Evolutionary conservation across 2,113 vertebrate genomes (phyloP).

Genomic region (Laticauda colubrina): DNA sequence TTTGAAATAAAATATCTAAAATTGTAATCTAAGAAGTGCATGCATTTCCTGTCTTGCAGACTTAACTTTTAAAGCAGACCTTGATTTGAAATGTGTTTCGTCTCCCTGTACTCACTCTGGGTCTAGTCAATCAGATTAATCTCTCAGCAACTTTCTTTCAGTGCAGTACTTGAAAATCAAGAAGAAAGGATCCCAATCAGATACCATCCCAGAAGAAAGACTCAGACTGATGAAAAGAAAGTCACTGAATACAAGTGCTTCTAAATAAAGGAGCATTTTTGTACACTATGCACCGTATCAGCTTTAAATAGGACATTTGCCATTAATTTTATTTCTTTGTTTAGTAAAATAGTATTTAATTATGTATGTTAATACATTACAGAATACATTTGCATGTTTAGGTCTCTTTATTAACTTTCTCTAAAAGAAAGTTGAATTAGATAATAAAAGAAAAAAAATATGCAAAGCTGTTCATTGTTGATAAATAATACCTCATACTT

Average conservation of each 20-base stretch:
- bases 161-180: slow-evolving; percentile 9
- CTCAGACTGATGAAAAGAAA: not conserved
- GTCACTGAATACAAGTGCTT: slow-evolving; percentile 22
- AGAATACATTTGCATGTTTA: not conserved
- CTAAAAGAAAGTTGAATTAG: not conserved
- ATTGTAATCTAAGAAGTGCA: not conserved
- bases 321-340: not conserved
- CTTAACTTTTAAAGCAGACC: not conserved
- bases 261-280: slow-evolving; percentile 3
- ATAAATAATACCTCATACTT: not conserved
- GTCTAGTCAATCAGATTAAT: not conserved
- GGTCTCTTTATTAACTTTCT: not conserved
- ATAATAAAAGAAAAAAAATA: not conserved
- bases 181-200: slow-evolving; percentile 12
- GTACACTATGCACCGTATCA: not conserved
- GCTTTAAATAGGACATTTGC: not conserved
- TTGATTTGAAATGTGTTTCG: not conserved
- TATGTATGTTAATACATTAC: not conserved
- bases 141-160: not conserved
- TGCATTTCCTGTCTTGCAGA: not conserved
- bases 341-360: not conserved
- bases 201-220: not conserved
- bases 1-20: not conserved
- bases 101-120: not conserved
- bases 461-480: not conserved